A percentile compares a stretch with the other conserved stretches of the same genome.
phyloP scores from a whole-genome alignment of 2,888 invertebrate genomes.

The Ichneumoninae sp. region DNA sequence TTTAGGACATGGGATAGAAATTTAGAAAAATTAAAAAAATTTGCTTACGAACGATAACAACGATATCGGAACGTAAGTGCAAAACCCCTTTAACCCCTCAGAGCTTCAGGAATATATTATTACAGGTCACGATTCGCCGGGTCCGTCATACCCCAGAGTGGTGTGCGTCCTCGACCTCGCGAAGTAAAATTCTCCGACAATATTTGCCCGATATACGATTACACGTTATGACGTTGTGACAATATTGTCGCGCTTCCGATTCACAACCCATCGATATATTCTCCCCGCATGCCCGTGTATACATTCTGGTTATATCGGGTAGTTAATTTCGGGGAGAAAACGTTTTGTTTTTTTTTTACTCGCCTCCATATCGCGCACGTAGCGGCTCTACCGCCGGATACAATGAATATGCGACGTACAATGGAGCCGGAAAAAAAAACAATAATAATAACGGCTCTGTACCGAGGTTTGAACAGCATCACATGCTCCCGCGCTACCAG shows the following conservation, averaged over 20 bases:
- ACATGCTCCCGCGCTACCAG: neutral
- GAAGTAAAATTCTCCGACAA: conserved; percentile 61
- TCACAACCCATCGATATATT: conserved; percentile 21
- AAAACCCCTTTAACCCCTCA: neutral
- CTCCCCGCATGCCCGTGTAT: neutral
- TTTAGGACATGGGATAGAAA: too few relatives aligned
- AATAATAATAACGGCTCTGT: neutral
- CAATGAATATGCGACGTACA: neutral
- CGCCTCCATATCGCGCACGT: neutral
- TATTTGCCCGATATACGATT: conserved; percentile 65
- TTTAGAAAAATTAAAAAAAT: too few relatives aligned
- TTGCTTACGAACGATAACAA: neutral
- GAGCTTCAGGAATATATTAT: conserved; percentile 60
- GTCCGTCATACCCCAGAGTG: neutral
- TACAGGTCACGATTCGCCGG: conserved; percentile 46
- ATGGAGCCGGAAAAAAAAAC: neutral
- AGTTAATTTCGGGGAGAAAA: conserved; percentile 13
- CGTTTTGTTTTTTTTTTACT: neutral
- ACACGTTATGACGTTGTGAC: conserved; percentile 63
- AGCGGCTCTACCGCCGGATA: neutral
- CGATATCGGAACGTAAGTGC: neutral
- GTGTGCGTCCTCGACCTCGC: conserved; percentile 4
- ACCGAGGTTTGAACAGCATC: neutral
- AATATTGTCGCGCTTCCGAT: conserved; percentile 51
- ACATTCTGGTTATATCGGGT: conserved; percentile 1